A percentile compares a stretch with the other conserved stretches of the same genome.
Evolutionary conservation across 2,113 vertebrate species (phyloP).

Genomic region (Daubentonia madagascariensis): DNA sequence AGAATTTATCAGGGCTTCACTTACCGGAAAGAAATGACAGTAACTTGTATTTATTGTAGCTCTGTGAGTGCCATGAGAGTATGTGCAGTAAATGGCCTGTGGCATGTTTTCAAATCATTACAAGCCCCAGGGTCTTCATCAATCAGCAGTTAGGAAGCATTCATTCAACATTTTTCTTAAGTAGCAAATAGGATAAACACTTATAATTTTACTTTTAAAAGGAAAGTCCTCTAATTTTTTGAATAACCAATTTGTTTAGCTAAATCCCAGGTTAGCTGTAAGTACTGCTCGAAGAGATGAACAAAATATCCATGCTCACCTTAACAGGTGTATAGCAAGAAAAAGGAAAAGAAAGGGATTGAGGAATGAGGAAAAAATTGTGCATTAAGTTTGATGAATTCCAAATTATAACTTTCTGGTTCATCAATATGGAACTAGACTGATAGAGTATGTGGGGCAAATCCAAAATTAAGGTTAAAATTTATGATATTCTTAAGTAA

Average conservation of each 20-base stretch:
- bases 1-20: slow-evolving; percentile 1
- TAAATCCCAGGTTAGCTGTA: not conserved
- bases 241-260: not conserved
- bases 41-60: not conserved
- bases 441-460: not conserved
- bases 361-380: not conserved
- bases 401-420: not conserved
- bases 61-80: not conserved
- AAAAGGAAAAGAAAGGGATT: not conserved
- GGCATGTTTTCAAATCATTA: slow-evolving; percentile 32
- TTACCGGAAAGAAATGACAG: not conserved
- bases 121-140: not conserved
- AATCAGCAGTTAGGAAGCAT: not conserved
- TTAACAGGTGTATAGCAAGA: not conserved
- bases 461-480: not conserved
- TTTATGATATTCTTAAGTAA: not conserved
- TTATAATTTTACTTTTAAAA: not conserved
- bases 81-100: not conserved
- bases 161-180: not conserved
- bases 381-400: not conserved
- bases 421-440: not conserved
- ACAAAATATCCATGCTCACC: not conserved
- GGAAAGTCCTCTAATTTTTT: not conserved
- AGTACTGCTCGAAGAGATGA: not conserved
- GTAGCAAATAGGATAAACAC: not conserved